phyloP scores from a whole-genome alignment of 2,113 vertebrate genomes.

The Tapirus terrestris region DNA sequence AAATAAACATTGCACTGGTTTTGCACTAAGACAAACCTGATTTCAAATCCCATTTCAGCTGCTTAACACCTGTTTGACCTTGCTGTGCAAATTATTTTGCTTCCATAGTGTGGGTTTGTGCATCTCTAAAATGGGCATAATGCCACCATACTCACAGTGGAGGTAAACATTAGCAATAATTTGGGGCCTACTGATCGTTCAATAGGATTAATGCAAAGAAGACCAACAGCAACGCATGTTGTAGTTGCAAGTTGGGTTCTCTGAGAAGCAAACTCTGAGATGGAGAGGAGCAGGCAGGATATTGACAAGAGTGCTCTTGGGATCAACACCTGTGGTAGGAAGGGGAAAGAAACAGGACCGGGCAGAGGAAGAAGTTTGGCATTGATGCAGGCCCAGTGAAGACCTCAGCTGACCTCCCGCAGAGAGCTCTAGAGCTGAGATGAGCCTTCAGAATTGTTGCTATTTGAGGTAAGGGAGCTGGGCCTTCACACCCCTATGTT shows the following conservation, averaged over 20 bases:
- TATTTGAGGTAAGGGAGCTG: not conserved
- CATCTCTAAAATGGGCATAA: not conserved
- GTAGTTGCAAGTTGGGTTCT: not conserved
- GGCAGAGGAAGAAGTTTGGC: not conserved
- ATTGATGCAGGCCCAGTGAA: not conserved
- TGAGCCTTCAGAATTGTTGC: not conserved
- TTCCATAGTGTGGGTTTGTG: not conserved
- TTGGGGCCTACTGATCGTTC: not conserved
- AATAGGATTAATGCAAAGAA: not conserved
- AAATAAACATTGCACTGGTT: not conserved
- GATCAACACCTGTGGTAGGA: not conserved
- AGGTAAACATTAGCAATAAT: not conserved
- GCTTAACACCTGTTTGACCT: not conserved
- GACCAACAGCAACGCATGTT: not conserved
- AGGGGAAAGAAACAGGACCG: not conserved
- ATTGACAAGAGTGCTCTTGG: not conserved
- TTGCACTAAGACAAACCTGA: not conserved
- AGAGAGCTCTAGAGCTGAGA: not conserved
- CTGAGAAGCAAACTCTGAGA: not conserved
- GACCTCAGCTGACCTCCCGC: not conserved
- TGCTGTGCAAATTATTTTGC: not conserved
- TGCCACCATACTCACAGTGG: not conserved
- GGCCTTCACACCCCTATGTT: not conserved
- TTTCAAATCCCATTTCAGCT: slow-evolving; percentile 22
- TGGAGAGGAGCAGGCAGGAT: not conserved